Conservation (phyloP, 2,113 vertebrate species). For the Bubo bubo region DNA sequence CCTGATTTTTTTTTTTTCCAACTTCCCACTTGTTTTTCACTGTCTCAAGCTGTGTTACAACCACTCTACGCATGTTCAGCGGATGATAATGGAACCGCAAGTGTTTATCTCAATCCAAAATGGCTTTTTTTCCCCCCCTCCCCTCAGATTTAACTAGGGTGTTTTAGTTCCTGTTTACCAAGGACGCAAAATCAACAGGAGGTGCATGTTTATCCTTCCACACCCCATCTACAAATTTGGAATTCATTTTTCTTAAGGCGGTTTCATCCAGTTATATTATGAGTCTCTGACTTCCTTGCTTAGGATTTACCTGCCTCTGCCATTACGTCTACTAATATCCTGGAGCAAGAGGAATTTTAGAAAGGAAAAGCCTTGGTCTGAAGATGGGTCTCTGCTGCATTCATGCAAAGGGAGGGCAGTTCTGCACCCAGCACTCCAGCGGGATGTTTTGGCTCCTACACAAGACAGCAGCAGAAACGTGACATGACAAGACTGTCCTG, state of each 20-base stretch:
- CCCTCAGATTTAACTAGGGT: background rate
- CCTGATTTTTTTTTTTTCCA: background rate
- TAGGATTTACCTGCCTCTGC: background rate
- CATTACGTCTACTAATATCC: rapidly evolving
- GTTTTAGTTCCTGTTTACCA: background rate
- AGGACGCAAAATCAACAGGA: background rate
- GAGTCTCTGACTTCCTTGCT: background rate
- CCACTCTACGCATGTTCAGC: background rate
- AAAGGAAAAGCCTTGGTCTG: background rate
- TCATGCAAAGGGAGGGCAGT: background rate
- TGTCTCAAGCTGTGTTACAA: background rate
- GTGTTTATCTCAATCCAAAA: background rate
- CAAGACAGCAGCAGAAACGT: rapidly evolving
- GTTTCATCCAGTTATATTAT: background rate
- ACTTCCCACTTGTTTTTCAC: background rate
- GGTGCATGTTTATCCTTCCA: background rate
- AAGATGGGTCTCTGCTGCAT: background rate
- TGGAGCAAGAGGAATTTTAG: background rate
- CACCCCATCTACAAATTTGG: background rate
- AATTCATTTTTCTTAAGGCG: background rate
- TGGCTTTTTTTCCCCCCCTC: rapidly evolving
- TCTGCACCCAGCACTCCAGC: background rate
- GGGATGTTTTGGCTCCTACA: background rate
- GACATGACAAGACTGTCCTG: background rate
- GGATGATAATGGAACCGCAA: background rate